These are phyloP conservation scores for Dryomyza anilis DNA, from an alignment of 2,888 invertebrate species.

Conservation along the genomic window DNA sequence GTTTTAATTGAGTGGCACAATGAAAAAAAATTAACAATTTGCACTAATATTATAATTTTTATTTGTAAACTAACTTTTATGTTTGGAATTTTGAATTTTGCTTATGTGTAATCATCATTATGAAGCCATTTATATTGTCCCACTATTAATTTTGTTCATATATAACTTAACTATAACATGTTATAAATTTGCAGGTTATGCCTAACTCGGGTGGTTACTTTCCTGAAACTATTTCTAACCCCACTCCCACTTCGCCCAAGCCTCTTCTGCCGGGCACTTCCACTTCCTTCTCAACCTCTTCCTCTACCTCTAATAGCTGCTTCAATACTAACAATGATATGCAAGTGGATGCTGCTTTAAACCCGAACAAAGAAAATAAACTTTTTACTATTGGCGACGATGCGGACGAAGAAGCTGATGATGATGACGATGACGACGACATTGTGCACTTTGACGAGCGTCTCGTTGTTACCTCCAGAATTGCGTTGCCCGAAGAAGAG, in stretches of 20 bases:
- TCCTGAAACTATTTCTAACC: slow-evolving; percentile 51
- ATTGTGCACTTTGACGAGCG: slow-evolving; percentile 48
- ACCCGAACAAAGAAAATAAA: slow-evolving; percentile 6
- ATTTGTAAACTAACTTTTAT: neutral
- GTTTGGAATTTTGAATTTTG: slow-evolving; percentile 19
- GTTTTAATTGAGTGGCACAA: no score
- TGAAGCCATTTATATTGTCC: slow-evolving; percentile 20
- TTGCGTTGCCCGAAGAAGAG: slow-evolving; percentile 31
- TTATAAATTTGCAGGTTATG: slow-evolving; percentile 57
- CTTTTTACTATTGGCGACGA: slow-evolving; percentile 15
- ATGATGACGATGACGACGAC: slow-evolving; percentile 39
- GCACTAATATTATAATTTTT: slow-evolving; percentile 25
- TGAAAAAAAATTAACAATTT: no score
- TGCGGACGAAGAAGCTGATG: slow-evolving; percentile 36
- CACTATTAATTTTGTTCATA: no score
- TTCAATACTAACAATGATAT: slow-evolving; percentile 40
- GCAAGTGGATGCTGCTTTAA: slow-evolving; percentile 37
- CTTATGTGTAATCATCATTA: slow-evolving; percentile 22
- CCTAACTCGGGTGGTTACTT: slow-evolving; percentile 61
- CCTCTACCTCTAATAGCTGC: no score
- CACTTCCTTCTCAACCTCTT: slow-evolving; percentile 37
- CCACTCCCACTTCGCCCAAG: slow-evolving; percentile 39
- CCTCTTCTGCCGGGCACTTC: slow-evolving; percentile 29
- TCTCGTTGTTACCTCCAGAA: slow-evolving; percentile 45
- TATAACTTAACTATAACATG: slow-evolving; percentile 36